Base-by-base conservation (phyloP, 1,140 invertebrate species). In the Venturia canescens region DNA sequence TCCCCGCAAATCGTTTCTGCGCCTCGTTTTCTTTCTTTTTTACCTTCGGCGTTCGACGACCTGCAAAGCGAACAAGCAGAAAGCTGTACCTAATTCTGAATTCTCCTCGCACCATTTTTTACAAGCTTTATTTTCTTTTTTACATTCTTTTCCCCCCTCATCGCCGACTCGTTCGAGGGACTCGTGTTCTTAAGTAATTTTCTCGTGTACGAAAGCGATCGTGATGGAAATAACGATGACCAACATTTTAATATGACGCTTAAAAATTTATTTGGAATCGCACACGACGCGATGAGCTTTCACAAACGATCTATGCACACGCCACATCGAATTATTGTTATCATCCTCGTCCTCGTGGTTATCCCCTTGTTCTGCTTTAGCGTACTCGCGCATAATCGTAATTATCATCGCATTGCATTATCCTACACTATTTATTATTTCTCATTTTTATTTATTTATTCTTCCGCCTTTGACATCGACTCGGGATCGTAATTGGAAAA, bases 11-110 rank as follows among this genome's bases (percentile, higher is more conserved):
- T 78, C 75, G 80, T 69, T 4, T 53, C n/a, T n/a, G n/a, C n/a
- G n/a, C n/a, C 60, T 63, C 23, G n/a, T 26, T 63, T 63, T 63
- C 27, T 6, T 63, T 23, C 15, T 23, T n/a, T n/a, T n/a, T n/a
- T n/a, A n/a, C 0, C 38, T 78, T 78, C 80, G 75, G 67, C 76
- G 74, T 83, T 78, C 84, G 85, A 80, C 83, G 76, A 89, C 87
- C 88, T 89, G 89, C 72, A 63, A 89, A 90, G 83, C 84, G 88
- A 87, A 87, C 18, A 76, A 76, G 72, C 72, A 63, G 53, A 53
- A 23, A 21, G 16, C 34, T 71, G 31, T 74, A 57, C 27, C 44
- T 74, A 23, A 63, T 48, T 72, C 50, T 72, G 21, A 38, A 38
- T 71, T 71, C 69, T 71, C 34, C n/a, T 63, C 60, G 21, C 60